Percentiles rank a stretch among this genome's conserved stretches.
phyloP scores from a whole-genome alignment of 2,888 invertebrate genomes.

The Lamproptera curius region DNA sequence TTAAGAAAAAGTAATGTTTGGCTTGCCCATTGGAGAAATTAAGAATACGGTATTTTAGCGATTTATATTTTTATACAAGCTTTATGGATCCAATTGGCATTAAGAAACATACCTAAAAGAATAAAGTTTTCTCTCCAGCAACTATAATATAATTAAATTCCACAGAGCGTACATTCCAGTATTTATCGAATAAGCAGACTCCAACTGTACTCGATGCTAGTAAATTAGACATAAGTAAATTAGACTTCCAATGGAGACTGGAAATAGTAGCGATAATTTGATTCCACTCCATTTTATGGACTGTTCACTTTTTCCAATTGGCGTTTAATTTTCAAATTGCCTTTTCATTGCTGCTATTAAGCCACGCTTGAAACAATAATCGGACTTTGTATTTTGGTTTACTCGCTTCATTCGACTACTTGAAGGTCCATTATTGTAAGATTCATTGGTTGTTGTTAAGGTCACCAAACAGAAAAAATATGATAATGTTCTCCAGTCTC shows the following conservation, averaged over 20 bases:
- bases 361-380: neutral
- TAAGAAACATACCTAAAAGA: neutral
- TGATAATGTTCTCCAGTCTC: too few relatives aligned
- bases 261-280: constrained; percentile 2
- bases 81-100: neutral
- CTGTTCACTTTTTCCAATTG: neutral
- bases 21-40: neutral
- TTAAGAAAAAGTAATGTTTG: too few relatives aligned
- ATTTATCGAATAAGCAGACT: neutral
- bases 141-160: too few relatives aligned
- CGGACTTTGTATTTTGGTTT: neutral
- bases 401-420: too few relatives aligned
- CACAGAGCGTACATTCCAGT: neutral
- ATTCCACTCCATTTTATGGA: constrained; percentile 3
- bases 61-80: neutral
- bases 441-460: too few relatives aligned
- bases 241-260: neutral
- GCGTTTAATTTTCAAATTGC: neutral
- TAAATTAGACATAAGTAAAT: constrained; percentile 2
- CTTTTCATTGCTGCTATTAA: neutral
- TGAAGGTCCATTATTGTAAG: too few relatives aligned
- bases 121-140: too few relatives aligned
- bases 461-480: too few relatives aligned
- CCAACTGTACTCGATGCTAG: neutral
- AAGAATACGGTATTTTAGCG: neutral